Evolutionary conservation across 2,113 vertebrate species (phyloP).

Genomic region (Salvelinus sp.): DNA sequence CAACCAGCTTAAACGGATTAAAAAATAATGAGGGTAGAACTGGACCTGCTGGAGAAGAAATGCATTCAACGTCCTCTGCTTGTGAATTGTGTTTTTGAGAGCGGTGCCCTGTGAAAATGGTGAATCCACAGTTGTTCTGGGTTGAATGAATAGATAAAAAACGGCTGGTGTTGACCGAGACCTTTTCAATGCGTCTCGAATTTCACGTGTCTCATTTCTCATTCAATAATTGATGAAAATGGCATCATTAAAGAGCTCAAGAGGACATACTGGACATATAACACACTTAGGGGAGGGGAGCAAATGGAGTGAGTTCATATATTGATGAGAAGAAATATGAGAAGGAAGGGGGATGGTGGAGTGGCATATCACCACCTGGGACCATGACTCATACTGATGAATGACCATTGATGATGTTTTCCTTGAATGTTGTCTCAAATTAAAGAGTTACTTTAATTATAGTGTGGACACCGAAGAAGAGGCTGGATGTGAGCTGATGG

Average conservation of each 20-base stretch:
- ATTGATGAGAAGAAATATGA: conserved; percentile 72
- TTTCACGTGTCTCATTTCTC: conserved; percentile 23
- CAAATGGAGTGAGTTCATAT: conserved; percentile 68
- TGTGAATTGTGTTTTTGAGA: not conserved
- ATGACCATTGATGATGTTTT: not conserved
- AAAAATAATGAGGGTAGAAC: conserved; percentile 29
- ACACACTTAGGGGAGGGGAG: conserved; percentile 27
- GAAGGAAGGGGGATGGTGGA: conserved; percentile 38
- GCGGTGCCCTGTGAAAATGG: too few species aligned
- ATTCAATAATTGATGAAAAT: conserved; percentile 38
- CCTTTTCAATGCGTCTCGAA: conserved; percentile 20
- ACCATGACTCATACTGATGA: not conserved
- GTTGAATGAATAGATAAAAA: not conserved
- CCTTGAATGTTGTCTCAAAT: not conserved
- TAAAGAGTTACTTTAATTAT: not conserved
- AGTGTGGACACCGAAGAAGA: not conserved
- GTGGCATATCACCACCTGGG: conserved; percentile 42
- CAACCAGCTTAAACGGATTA: conserved; percentile 18
- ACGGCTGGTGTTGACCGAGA: not conserved
- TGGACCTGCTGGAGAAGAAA: conserved; percentile 36
- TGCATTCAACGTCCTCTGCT: not conserved
- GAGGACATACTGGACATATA: conserved; percentile 38
- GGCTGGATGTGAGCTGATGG: not conserved
- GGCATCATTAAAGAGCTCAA: not conserved
- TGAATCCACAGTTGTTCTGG: not conserved